phyloP scores from a whole-genome alignment of 2,888 invertebrate species.

The Neuroscelio doddi region DNA sequence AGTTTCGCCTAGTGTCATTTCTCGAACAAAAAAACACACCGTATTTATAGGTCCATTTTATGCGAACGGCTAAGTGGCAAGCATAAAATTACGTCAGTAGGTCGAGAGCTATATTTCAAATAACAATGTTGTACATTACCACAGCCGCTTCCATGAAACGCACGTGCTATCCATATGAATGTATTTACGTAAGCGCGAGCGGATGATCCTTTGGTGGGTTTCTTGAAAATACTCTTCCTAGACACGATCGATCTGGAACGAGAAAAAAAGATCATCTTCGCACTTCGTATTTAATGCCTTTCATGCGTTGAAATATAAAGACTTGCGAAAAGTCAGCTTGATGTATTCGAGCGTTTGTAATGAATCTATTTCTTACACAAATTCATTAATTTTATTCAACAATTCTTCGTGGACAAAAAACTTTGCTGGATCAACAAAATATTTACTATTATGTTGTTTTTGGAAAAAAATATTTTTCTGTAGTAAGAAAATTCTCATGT shows the following conservation, averaged over 20 bases:
- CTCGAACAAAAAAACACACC: constrained; percentile 53
- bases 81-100: constrained; percentile 58
- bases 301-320: constrained; percentile 26
- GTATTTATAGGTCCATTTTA: constrained; percentile 61
- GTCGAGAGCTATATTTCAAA: constrained; percentile 46
- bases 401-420: too few relatives aligned
- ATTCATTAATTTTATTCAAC: too few relatives aligned
- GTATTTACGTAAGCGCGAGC: constrained; percentile 43
- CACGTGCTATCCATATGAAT: constrained; percentile 42
- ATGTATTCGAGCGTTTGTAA: too few relatives aligned
- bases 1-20: constrained; percentile 47
- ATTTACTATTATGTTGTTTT: too few relatives aligned
- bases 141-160: constrained; percentile 36
- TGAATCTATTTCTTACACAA: too few relatives aligned
- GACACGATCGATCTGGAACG: constrained; percentile 42
- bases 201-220: constrained; percentile 41
- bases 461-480: too few relatives aligned
- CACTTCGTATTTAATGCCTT: constrained; percentile 37
- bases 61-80: constrained; percentile 55
- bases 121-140: constrained; percentile 44
- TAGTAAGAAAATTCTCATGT: too few relatives aligned
- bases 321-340: neutral
- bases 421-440: too few relatives aligned
- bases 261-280: constrained; percentile 32
- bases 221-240: constrained; percentile 43